Evolutionary conservation across 1,140 invertebrate species (phyloP).

Genomic region (Plectrocnemia conspersa): DNA sequence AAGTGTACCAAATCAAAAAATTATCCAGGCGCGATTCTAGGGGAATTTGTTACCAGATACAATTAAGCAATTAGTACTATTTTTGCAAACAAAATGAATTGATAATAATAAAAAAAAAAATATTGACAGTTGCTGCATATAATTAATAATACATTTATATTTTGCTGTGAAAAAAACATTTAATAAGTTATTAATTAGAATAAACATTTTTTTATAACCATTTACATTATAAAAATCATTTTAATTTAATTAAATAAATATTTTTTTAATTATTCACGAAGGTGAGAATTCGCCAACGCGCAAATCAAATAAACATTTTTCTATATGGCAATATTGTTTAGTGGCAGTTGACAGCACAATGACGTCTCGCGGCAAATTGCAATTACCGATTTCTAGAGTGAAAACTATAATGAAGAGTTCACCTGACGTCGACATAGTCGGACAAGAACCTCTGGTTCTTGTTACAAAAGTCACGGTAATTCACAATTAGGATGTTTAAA

Average conservation of each 20-base stretch:
- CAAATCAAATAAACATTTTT: slow-evolving; percentile 45
- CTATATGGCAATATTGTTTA: no score
- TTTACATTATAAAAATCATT: not conserved
- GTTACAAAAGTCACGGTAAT: slow-evolving; percentile 73
- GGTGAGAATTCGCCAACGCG: slow-evolving; percentile 37
- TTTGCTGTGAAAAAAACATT: no score
- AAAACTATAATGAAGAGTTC: slow-evolving; percentile 86
- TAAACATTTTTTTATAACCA: no score
- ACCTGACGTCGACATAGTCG: slow-evolving; percentile 72
- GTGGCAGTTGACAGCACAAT: slow-evolving; percentile 15
- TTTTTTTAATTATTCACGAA: not conserved
- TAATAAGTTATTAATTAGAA: no score
- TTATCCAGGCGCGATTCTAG: no score
- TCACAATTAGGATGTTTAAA: slow-evolving; percentile 39
- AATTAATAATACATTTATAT: not conserved
- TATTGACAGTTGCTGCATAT: not conserved
- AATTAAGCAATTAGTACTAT: no score
- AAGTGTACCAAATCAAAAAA: no score
- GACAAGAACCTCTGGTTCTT: slow-evolving; percentile 66
- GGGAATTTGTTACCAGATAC: no score
- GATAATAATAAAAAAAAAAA: not conserved
- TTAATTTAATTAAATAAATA: not conserved
- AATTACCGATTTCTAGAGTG: slow-evolving; percentile 66
- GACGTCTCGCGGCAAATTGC: slow-evolving; percentile 38
- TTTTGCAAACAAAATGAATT: no score